Evolutionary conservation across 1,140 invertebrate genomes (phyloP).

Genomic region (Heterodera carotae): DNA sequence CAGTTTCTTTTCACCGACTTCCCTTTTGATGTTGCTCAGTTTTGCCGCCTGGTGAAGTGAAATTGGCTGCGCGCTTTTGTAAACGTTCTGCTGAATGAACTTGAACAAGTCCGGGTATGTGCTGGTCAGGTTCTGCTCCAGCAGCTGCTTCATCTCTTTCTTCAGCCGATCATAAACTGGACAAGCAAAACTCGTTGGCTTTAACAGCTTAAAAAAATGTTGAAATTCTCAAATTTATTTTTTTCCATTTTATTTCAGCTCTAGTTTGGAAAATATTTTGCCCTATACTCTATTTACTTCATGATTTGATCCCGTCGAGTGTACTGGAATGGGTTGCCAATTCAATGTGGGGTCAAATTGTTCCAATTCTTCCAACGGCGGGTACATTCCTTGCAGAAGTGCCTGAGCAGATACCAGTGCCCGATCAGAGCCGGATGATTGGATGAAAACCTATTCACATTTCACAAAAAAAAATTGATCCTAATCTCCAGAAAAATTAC

Average conservation of each 20-base stretch:
- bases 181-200: conserved; percentile 30
- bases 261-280: too few species aligned
- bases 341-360: conserved; percentile 24
- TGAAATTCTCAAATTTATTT: background rate
- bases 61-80: background rate
- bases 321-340: conserved; percentile 34
- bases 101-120: conserved; percentile 34
- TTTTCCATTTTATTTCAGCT: background rate
- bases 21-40: conserved; percentile 31
- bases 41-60: conserved; percentile 19
- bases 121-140: conserved; percentile 20
- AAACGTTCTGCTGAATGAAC: conserved; percentile 20
- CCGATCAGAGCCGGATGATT: conserved; percentile 32
- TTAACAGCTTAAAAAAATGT: conserved; percentile 28
- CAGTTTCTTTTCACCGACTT: background rate
- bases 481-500: background rate
- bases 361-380: background rate
- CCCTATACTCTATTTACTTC: background rate
- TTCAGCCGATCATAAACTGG: conserved; percentile 29
- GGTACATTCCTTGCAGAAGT: conserved; percentile 27
- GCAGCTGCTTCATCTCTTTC: conserved; percentile 1
- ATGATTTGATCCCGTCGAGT: conserved; percentile 24
- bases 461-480: background rate
- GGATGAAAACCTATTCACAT: conserved; percentile 25
- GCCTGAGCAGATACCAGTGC: conserved; percentile 30